Base-by-base conservation (phyloP, 2,888 invertebrate genomes). In the Pilophorus perplexus region DNA sequence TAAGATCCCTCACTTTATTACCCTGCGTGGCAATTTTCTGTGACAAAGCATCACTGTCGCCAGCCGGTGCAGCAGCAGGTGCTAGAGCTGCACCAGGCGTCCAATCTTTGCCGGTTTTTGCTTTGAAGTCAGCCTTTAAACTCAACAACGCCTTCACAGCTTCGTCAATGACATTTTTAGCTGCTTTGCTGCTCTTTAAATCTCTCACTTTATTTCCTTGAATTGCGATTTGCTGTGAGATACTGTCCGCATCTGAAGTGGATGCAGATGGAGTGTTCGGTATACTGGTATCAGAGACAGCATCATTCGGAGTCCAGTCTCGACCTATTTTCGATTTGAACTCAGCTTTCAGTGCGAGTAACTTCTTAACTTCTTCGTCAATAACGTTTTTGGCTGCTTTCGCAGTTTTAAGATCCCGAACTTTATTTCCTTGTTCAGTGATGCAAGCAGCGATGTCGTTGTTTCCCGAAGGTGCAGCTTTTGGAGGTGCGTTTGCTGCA, bases 381-480 rank as follows among this genome's bases (percentile, higher is more conserved):
- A 85, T 75, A 0, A 77, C 74, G 55, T 80, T 78, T 76, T 89
- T 89, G 0, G 82, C 80, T 0, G 85, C 84, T 73, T 88, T 88
- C 2, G 82, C 80, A 0, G 82, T 71, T 76, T 92, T 92, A 10
- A 90, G 77, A 57, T 84, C 79, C 10, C 93, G 80, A 2, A 93
- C 83, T 75, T 83, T 83, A 25, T 74, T 71, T 18, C 79, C 77
- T 74, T 83, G 83, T 27, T 78, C 78, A 8, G 10, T 12, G 18
- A 48, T 12, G 52, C 10, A 28, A 12, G 20, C 5, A 6, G 3
- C 48, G 18, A 48, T 8, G 20, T 22, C 16, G 10, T 4, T 14
- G 14, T 4, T 5, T 10, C 25, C 16, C 10, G 16, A 20, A n/a
- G 5, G 10, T 6, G 8, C 10, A 5, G 10, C 18, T 6, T 8